Percentiles rank a stretch among this genome's conserved stretches.
These are phyloP conservation scores for Coenonympha arcania DNA, from an alignment of 2,888 invertebrate genomes.

Conservation along the genomic window DNA sequence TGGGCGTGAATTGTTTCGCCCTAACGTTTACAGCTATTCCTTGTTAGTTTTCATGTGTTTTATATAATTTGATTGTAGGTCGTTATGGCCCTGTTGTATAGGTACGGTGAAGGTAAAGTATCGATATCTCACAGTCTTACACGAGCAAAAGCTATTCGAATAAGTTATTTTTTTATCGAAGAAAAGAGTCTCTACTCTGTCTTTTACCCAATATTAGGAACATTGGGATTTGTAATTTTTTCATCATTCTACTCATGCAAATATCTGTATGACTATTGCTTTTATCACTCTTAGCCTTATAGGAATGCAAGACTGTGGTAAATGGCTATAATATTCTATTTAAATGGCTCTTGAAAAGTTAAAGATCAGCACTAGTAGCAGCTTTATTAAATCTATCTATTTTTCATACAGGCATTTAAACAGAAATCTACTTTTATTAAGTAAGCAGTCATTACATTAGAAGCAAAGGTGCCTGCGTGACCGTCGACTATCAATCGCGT, in stretches of 20 bases:
- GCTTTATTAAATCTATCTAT: neutral
- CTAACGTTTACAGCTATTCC: slow-evolving; percentile 37
- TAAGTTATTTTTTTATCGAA: neutral
- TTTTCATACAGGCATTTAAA: neutral
- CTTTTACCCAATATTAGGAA: no score
- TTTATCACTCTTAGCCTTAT: no score
- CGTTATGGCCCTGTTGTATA: slow-evolving; percentile 9
- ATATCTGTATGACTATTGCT: no score
- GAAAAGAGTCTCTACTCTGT: neutral
- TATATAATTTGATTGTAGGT: slow-evolving; percentile 30
- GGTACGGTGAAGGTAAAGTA: neutral
- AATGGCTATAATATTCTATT: no score
- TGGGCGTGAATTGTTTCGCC: slow-evolving; percentile 51
- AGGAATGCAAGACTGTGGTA: no score
- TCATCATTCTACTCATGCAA: no score
- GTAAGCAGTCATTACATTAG: slow-evolving; percentile 6
- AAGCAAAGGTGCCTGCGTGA: slow-evolving; percentile 9
- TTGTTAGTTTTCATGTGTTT: slow-evolving; percentile 45
- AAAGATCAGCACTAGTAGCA: neutral
- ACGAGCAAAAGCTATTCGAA: neutral
- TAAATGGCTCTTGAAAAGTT: no score
- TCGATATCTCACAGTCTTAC: neutral
- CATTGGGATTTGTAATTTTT: no score
- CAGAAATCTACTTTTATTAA: neutral
- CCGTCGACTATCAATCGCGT: neutral